These are phyloP conservation scores for Nixonia krombeini DNA, from an alignment of 1,140 invertebrate genomes.

Conservation along the genomic window DNA sequence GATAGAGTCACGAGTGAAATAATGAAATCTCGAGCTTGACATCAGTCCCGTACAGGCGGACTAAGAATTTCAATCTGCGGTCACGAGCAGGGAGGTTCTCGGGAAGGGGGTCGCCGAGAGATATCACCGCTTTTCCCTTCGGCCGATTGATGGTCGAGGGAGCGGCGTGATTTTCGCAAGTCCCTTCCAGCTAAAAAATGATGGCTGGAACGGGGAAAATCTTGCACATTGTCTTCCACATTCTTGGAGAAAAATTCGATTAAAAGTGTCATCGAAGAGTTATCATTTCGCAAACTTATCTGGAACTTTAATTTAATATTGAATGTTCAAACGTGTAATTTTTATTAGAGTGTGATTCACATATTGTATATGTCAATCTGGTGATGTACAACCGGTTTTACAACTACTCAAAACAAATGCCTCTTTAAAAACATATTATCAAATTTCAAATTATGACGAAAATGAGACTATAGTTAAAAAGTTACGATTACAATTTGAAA, in stretches of 20 bases:
- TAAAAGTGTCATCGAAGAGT: slow-evolving; percentile 27
- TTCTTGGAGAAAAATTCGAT: slow-evolving; percentile 40
- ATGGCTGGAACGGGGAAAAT: slow-evolving; percentile 45
- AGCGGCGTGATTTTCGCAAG: slow-evolving; percentile 62
- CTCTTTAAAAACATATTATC: too few species aligned
- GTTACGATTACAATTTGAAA: too few species aligned
- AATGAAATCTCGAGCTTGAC: slow-evolving; percentile 66
- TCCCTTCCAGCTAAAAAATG: slow-evolving; percentile 64
- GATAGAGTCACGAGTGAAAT: slow-evolving; percentile 60
- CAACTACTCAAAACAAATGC: too few species aligned
- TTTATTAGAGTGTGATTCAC: too few species aligned
- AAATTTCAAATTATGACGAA: too few species aligned
- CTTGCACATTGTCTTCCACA: slow-evolving; percentile 49
- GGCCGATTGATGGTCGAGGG: slow-evolving; percentile 51
- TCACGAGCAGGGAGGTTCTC: slow-evolving; percentile 57
- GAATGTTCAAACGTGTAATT: too few species aligned
- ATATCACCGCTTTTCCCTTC: slow-evolving; percentile 53
- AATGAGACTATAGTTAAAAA: too few species aligned
- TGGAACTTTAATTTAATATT: too few species aligned
- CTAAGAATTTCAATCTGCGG: slow-evolving; percentile 72
- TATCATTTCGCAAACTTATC: too few species aligned
- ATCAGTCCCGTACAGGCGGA: slow-evolving; percentile 41
- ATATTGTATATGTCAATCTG: too few species aligned
- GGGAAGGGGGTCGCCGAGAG: slow-evolving; percentile 57
- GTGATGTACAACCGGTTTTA: too few species aligned